phyloP scores from a whole-genome alignment of 2,888 invertebrate species.

The Nesidiocoris tenuis region DNA sequence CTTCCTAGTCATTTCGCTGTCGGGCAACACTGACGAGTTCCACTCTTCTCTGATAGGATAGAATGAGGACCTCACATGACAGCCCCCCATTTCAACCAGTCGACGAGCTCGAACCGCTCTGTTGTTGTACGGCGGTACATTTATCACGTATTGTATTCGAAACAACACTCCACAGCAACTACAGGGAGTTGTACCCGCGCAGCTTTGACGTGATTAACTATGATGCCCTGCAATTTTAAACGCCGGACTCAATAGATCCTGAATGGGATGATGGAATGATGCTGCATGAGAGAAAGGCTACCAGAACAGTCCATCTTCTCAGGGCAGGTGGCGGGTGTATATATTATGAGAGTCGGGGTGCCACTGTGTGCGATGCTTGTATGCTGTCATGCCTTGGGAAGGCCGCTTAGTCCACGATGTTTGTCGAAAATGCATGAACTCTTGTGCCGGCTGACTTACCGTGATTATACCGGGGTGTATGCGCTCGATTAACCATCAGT shows the following conservation, averaged over 20 bases:
- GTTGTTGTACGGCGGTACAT: not conserved
- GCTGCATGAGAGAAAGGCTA: not conserved
- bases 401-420: too few species aligned
- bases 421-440: too few species aligned
- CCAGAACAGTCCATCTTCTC: not conserved
- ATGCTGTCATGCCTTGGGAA: too few species aligned
- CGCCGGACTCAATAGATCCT: not conserved
- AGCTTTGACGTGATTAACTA: not conserved
- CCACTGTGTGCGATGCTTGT: not conserved
- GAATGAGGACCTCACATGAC: not conserved
- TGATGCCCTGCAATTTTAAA: not conserved
- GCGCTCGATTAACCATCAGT: not conserved
- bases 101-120: not conserved
- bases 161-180: not conserved
- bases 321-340: not conserved
- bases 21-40: not conserved
- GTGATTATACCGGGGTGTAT: too few species aligned
- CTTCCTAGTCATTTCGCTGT: not conserved
- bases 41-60: not conserved
- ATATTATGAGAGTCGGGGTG: not conserved
- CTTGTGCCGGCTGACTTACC: too few species aligned
- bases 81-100: not conserved
- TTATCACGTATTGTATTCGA: not conserved
- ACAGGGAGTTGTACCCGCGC: not conserved
- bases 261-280: not conserved